Conservation (phyloP, 2,797 vertebrate species). For the Alfaro cultratus region DNA sequence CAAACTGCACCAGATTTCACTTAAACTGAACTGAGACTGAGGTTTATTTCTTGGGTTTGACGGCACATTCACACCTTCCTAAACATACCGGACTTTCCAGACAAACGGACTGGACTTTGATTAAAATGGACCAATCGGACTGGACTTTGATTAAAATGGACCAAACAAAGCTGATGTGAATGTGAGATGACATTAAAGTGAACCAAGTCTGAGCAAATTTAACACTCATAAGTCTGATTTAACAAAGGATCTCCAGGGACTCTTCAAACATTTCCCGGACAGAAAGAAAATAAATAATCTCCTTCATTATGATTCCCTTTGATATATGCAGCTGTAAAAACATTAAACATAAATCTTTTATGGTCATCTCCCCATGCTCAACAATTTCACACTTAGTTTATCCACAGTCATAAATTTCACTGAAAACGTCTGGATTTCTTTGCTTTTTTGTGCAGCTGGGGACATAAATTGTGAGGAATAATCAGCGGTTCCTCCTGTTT, state of each 20-base stretch:
- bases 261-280: slow-evolving; percentile 1
- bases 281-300: neutral
- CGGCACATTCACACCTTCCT: too few species aligned
- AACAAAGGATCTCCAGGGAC: slow-evolving; percentile 32
- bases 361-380: slow-evolving; percentile 20
- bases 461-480: slow-evolving; percentile 14
- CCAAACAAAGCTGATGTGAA: too few species aligned
- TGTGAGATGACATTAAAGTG: slow-evolving; percentile 10
- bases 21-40: too few species aligned
- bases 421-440: slow-evolving; percentile 35
- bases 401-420: slow-evolving; percentile 11
- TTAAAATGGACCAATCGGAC: too few species aligned
- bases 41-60: too few species aligned
- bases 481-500: slow-evolving; percentile 6
- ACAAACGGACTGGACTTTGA: too few species aligned
- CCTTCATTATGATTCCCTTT: neutral
- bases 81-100: too few species aligned
- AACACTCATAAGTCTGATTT: slow-evolving; percentile 18
- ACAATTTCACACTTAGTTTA: slow-evolving; percentile 23
- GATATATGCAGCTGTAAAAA: slow-evolving; percentile 8
- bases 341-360: slow-evolving; percentile 1
- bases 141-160: too few species aligned
- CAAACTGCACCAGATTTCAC: too few species aligned
- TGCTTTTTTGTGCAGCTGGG: neutral
- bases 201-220: slow-evolving; percentile 11